A percentile compares a stretch with the other conserved stretches of the same genome.
phyloP scores from a whole-genome alignment of 2,113 vertebrate genomes.

The Cisticola juncidis region DNA sequence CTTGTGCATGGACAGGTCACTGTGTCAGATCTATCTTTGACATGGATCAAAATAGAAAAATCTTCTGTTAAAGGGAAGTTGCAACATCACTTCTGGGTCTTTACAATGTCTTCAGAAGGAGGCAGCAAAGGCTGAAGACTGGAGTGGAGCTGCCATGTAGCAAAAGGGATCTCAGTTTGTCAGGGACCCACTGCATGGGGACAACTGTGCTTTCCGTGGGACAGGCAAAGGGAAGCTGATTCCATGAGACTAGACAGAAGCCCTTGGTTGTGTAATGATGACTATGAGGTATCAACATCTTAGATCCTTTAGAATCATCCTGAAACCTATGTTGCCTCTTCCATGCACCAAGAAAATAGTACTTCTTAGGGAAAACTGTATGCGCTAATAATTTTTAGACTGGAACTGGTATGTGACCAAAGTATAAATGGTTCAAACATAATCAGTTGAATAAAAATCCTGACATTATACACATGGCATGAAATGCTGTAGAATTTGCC shows the following conservation, averaged over 20 bases:
- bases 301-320: not conserved
- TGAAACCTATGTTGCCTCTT: not conserved
- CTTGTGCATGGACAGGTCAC: not conserved
- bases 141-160: not conserved
- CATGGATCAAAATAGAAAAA: not conserved
- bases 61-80: not conserved
- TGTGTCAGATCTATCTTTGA: not conserved
- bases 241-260: not conserved
- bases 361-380: not conserved
- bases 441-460: not conserved
- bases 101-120: not conserved
- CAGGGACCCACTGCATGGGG: rapidly evolving
- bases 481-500: not conserved
- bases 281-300: not conserved
- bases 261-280: not conserved
- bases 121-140: not conserved
- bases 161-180: rapidly evolving
- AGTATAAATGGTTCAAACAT: not conserved
- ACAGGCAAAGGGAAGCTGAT: rapidly evolving
- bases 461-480: not conserved
- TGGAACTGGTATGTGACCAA: not conserved
- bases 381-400: not conserved
- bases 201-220: not conserved
- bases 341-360: not conserved
- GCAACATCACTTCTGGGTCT: not conserved